Evolutionary conservation across 2,113 vertebrate species (phyloP).

Genomic region (Pelobates fuscus): DNA sequence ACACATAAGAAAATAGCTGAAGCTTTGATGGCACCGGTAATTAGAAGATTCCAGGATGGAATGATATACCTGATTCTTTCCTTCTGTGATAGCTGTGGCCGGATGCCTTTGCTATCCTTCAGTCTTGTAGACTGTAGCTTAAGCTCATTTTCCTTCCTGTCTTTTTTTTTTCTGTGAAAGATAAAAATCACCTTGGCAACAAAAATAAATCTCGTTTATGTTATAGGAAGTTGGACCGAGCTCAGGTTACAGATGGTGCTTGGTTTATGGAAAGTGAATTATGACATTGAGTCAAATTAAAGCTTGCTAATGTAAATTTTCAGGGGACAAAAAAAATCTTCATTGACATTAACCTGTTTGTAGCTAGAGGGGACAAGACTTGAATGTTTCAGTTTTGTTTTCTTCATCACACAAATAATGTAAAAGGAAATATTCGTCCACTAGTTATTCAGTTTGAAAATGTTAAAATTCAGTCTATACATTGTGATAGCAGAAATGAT

Average conservation of each 20-base stretch:
- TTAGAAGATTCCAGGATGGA: too few relatives aligned
- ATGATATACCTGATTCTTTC: neutral
- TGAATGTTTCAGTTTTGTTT: too few relatives aligned
- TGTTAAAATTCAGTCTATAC: too few relatives aligned
- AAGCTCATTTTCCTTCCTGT: conserved; percentile 35
- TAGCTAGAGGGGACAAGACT: neutral
- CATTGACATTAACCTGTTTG: conserved; percentile 49
- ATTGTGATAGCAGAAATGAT: too few relatives aligned
- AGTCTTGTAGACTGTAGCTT: neutral
- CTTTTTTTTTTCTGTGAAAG: conserved; percentile 39
- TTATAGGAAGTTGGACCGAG: conserved; percentile 51
- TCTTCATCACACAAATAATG: too few relatives aligned
- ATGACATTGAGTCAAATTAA: conserved; percentile 57
- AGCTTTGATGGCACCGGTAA: too few relatives aligned
- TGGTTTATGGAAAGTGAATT: conserved; percentile 53
- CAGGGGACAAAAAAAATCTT: conserved; percentile 53
- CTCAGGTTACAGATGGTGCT: conserved; percentile 49
- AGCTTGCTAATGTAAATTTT: conserved; percentile 40
- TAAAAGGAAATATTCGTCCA: too few relatives aligned
- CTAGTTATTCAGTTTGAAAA: too few relatives aligned
- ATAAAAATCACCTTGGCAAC: conserved; percentile 44
- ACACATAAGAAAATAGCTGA: too few relatives aligned
- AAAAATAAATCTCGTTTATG: conserved; percentile 50
- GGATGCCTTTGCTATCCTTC: neutral
- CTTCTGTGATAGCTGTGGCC: neutral